These are phyloP conservation scores for Shargacucullia verbasci DNA, from an alignment of 2,888 invertebrate genomes.

Conservation along the genomic window DNA sequence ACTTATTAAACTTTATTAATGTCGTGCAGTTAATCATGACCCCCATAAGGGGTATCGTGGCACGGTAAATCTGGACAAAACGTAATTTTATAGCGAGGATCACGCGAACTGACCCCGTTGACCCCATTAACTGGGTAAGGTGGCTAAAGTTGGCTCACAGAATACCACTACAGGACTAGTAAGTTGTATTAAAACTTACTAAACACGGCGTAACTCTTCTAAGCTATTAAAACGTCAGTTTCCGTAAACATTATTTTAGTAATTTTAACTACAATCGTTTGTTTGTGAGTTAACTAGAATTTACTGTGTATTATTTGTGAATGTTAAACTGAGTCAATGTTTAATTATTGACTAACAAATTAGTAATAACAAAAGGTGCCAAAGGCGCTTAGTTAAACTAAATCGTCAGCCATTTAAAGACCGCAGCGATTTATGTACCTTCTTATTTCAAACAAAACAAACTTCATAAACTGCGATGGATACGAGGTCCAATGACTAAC, in stretches of 20 bases:
- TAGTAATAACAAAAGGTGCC: constrained; percentile 1
- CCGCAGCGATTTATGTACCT: constrained; percentile 15
- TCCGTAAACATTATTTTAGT: constrained; percentile 10
- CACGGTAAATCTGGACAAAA: constrained; percentile 81
- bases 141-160: constrained; percentile 28
- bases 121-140: constrained; percentile 70
- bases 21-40: constrained; percentile 80
- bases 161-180: constrained; percentile 39
- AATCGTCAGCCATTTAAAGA: constrained; percentile 12
- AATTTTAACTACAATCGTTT: constrained; percentile 16
- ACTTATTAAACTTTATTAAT: constrained; percentile 83
- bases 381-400: not conserved
- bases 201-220: constrained; percentile 15
- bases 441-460: constrained; percentile 14
- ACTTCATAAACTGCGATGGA: constrained; percentile 65
- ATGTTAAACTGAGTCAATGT: not conserved
- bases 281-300: not conserved
- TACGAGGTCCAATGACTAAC: constrained; percentile 62
- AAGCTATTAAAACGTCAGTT: constrained; percentile 20
- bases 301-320: too few relatives aligned
- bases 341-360: constrained; percentile 6
- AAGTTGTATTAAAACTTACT: constrained; percentile 45
- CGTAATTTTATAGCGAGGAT: constrained; percentile 80
- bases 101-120: constrained; percentile 83
- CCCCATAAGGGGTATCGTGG: constrained; percentile 76